Evolutionary conservation across 1,140 invertebrate genomes (phyloP).

Genomic region (Mycetomoellerius zeteki): DNA sequence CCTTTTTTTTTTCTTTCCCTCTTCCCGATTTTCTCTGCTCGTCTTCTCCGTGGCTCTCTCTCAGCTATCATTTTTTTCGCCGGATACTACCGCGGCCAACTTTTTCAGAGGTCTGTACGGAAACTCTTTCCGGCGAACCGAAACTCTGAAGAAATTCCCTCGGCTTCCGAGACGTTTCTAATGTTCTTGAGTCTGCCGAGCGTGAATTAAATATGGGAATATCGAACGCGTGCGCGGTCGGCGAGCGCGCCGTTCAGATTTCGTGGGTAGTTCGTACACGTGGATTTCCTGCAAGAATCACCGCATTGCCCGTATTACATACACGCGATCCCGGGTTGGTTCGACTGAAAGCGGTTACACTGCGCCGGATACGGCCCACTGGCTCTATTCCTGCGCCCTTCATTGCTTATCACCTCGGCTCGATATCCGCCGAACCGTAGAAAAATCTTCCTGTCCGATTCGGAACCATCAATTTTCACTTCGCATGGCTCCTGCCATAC

Average conservation of each 20-base stretch:
- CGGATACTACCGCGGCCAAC: constrained; percentile 58
- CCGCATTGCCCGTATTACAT: constrained; percentile 15
- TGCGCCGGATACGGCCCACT: constrained; percentile 41
- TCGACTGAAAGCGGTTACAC: constrained; percentile 65
- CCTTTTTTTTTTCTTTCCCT: constrained; percentile 14
- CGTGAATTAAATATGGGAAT: constrained; percentile 75
- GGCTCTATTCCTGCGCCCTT: constrained; percentile 65
- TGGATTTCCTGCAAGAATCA: constrained; percentile 51
- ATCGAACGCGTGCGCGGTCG: background rate
- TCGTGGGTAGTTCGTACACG: constrained; percentile 20
- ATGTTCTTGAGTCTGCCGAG: constrained; percentile 69
- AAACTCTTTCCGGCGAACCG: constrained; percentile 61
- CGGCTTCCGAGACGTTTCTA: constrained; percentile 66
- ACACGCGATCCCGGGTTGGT: constrained; percentile 59
- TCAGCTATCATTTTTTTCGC: constrained; percentile 65
- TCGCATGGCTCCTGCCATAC: constrained; percentile 40
- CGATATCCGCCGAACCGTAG: constrained; percentile 72
- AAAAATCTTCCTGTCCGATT: constrained; percentile 76
- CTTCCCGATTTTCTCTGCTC: constrained; percentile 29
- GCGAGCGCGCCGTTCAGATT: constrained; percentile 21
- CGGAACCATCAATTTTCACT: constrained; percentile 75
- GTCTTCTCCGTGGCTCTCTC: constrained; percentile 36
- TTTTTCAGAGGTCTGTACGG: constrained; percentile 60
- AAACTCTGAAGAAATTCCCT: constrained; percentile 60
- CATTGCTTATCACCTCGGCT: constrained; percentile 75